Base-by-base conservation (phyloP, 2,888 invertebrate genomes). In the Oscheius sp. region DNA sequence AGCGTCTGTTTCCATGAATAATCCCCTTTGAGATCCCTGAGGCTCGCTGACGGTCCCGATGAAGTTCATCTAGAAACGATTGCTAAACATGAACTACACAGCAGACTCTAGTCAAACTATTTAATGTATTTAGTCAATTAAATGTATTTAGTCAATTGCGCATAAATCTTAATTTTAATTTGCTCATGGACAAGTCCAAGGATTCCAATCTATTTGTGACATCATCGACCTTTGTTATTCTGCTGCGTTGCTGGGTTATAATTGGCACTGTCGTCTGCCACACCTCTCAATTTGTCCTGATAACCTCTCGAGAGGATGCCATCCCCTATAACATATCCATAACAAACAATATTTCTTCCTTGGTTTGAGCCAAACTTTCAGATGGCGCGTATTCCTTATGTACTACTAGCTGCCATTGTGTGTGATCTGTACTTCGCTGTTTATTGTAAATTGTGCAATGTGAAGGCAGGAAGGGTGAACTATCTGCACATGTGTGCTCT, bases 31-130 rank as follows among this genome's bases (percentile, higher is more conserved):
- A 70, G 83, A 53, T 82, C 88, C 9, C 84, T 90, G 52, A 86
- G 90, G 27, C 66, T 91, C n/a, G 90, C 90, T 9, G 90, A 90
- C 71, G 90, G 90, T 16, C 90, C 90, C 0, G 90, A 90, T 80
- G 90, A 77, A 66, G 78, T 78, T n/a, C 84, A 84, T 58, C 58
- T 85, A 63, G 84, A 84, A 53, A 80, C 81, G 2, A 69, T 84
- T 29, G 84, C 83, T 23, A 84, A 84, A 61, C 66, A 56, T n/a
- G 84, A 84, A 52, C 68, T 84, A 27, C 74, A 69, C 66, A 74
- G 72, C 55, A 25, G 66, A 6, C 59, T 75, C 27, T 66, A 66
- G 23, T 25, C 25, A 13, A 49, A 6, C 3, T 35, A 9, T n/a
- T 35, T 6, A 35, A 35, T 35, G 35, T 35, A 9, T 35, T 6